phyloP scores from a whole-genome alignment of 2,888 invertebrate genomes.

The Cryptocheilus praepositus region DNA sequence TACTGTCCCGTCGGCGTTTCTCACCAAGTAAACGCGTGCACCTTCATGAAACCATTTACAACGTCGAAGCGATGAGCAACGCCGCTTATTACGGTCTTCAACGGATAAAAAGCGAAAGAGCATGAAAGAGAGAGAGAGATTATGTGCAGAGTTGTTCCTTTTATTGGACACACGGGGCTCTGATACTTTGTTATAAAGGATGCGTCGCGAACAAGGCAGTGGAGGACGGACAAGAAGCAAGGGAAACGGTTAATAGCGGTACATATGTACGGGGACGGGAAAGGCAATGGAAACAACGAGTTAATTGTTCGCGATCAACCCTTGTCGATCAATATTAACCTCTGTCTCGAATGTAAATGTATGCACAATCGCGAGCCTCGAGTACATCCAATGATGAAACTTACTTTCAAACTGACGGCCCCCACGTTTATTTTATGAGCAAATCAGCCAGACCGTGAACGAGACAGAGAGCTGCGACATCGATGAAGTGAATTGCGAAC shows the following conservation, averaged over 20 bases:
- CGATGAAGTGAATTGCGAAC: conserved; percentile 35
- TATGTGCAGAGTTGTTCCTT: no score
- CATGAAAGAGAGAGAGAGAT: neutral
- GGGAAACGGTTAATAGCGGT: conserved; percentile 1
- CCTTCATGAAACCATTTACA: conserved; percentile 45
- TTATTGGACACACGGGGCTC: no score
- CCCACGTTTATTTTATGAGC: no score
- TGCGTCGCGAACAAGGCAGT: neutral
- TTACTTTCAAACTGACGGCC: no score
- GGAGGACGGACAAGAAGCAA: neutral
- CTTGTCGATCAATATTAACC: no score
- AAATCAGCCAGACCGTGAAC: no score
- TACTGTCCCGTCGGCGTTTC: conserved; percentile 22
- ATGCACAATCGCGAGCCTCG: no score
- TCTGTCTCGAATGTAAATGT: no score
- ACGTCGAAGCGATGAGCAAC: conserved; percentile 46
- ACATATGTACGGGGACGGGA: no score
- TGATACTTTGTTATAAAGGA: conserved; percentile 4
- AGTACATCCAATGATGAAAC: no score
- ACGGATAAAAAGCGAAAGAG: neutral
- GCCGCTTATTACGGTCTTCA: conserved; percentile 33
- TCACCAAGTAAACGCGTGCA: conserved; percentile 28
- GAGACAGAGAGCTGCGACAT: conserved; percentile 19
- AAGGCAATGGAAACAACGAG: no score
- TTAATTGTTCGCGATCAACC: no score